phyloP scores from a whole-genome alignment of 2,113 vertebrate species.

The Eolophus roseicapilla region DNA sequence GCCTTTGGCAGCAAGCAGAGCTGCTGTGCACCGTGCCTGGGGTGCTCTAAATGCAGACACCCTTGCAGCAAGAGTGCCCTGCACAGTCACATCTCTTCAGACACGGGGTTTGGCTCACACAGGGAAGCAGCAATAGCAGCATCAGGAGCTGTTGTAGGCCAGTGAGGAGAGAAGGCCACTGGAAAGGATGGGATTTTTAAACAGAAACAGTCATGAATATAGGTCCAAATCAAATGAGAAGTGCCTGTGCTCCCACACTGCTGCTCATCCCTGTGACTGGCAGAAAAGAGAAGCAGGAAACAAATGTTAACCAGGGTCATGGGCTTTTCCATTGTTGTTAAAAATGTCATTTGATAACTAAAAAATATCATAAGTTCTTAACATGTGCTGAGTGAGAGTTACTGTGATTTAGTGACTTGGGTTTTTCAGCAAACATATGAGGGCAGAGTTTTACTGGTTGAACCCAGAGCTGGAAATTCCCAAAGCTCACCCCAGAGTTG shows the following conservation, averaged over 20 bases:
- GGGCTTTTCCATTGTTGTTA: background rate
- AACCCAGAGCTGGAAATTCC: background rate
- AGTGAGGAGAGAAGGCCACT: background rate
- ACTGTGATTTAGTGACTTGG: background rate
- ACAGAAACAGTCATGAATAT: background rate
- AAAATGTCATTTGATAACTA: background rate
- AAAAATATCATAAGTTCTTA: background rate
- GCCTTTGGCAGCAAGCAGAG: background rate
- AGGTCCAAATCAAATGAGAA: background rate
- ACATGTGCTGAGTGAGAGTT: background rate
- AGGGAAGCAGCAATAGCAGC: background rate
- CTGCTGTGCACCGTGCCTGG: accelerated
- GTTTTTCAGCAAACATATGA: background rate
- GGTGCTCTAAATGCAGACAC: accelerated
- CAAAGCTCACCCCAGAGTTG: background rate
- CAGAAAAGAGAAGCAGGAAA: background rate
- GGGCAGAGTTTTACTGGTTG: background rate
- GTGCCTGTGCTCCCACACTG: background rate
- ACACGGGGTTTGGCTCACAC: background rate
- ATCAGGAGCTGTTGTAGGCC: background rate
- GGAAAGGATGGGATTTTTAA: background rate
- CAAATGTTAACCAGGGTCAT: background rate
- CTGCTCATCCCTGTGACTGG: background rate
- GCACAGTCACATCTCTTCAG: background rate
- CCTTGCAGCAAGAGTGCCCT: background rate